These are phyloP conservation scores for Oreochromis tanganicae DNA, from an alignment of 2,113 vertebrate genomes.

Conservation along the genomic window DNA sequence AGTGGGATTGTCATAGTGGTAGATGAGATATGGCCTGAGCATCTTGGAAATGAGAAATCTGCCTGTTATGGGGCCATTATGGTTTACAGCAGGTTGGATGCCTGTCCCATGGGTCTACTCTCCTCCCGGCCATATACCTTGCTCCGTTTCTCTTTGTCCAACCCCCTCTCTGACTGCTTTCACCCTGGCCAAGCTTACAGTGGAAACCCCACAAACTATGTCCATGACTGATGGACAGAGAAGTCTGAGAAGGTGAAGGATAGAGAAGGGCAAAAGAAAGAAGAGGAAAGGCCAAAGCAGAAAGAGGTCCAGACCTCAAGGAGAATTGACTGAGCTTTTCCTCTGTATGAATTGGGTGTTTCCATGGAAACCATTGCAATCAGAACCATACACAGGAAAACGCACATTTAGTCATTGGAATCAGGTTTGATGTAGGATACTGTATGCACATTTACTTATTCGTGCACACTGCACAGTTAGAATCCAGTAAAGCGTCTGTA, in stretches of 20 bases:
- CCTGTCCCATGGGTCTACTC: conserved; percentile 52
- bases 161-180: not conserved
- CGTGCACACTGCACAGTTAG: not conserved
- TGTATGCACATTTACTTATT: conserved; percentile 1
- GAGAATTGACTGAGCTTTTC: not conserved
- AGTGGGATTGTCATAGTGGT: conserved; percentile 27
- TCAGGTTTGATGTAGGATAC: not conserved
- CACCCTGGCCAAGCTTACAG: not conserved
- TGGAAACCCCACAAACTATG: not conserved
- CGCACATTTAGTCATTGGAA: not conserved
- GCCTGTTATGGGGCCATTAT: conserved; percentile 54
- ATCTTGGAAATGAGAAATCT: conserved; percentile 54
- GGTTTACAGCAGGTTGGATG: conserved; percentile 53
- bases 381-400: not conserved
- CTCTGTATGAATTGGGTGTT: not conserved
- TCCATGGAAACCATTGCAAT: not conserved
- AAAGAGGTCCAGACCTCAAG: not conserved
- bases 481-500: not conserved
- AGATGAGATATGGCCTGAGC: conserved; percentile 42
- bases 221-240: not conserved
- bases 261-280: not conserved
- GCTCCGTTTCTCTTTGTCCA: not conserved
- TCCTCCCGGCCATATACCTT: not conserved
- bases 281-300: not conserved
- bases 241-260: not conserved